Percentiles rank a stretch among this genome's conserved stretches.
Evolutionary conservation across 2,113 vertebrate genomes (phyloP).

Genomic region (Microtus oregoni): DNA sequence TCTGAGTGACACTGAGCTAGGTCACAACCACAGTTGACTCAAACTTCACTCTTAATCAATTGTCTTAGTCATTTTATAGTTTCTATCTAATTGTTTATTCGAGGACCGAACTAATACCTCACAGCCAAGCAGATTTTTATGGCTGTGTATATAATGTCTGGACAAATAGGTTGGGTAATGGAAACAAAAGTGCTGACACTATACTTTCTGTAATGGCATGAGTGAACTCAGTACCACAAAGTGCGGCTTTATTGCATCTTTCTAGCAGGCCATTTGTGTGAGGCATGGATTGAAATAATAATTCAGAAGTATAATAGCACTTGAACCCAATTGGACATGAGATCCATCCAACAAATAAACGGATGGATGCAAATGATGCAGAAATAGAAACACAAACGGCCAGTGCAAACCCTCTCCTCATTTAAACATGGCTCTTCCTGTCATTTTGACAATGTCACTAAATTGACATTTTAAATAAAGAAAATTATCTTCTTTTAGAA

Average conservation of each 20-base stretch:
- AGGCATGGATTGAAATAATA: conserved; percentile 65
- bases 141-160: conserved; percentile 62
- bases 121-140: conserved; percentile 67
- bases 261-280: conserved; percentile 54
- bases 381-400: conserved; percentile 16
- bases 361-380: conserved; percentile 48
- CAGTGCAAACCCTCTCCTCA: conserved; percentile 23
- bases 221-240: conserved; percentile 53
- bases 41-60: conserved; percentile 60
- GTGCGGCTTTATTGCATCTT: conserved; percentile 61
- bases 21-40: conserved; percentile 39
- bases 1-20: conserved; percentile 24
- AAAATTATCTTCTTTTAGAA: not conserved
- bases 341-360: conserved; percentile 56
- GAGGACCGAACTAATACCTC: conserved; percentile 67
- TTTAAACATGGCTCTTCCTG: conserved; percentile 56
- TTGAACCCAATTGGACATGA: conserved; percentile 56
- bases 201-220: conserved; percentile 63
- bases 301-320: conserved; percentile 63
- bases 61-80: conserved; percentile 63
- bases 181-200: conserved; percentile 72
- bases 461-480: conserved; percentile 25
- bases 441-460: not conserved
- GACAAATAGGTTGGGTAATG: conserved; percentile 72
- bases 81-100: conserved; percentile 72